Base-by-base conservation (phyloP, 2,888 invertebrate species). In the Drosophila rellima region DNA sequence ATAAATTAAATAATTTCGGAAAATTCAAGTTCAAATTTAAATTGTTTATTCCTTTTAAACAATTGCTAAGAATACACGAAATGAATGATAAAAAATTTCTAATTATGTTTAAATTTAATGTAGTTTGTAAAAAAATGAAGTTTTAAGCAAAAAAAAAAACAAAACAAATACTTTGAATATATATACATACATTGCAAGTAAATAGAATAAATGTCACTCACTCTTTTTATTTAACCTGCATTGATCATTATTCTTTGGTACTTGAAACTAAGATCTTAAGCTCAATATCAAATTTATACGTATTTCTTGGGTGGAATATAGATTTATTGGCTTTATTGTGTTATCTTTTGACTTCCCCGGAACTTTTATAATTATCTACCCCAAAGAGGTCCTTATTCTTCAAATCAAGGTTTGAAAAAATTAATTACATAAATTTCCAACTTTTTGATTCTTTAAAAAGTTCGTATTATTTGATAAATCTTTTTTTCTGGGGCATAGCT, bases 151-250 rank as follows among this genome's bases (percentile, higher is more conserved):
- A 80, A 70, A 77, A 35, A 54, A 84, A 67, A 44, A 33, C 17
- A 65, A 72, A 59, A 45, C 11, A 56, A 57, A 70, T 77, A 86
- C 87, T 86, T 87, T 86, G 75, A 80, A 85, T 77, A 82, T 83
- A 88, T 83, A 88, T 83, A 88, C 70, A 88, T 86, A 83, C 88
- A 88, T 81, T 83, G 87, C 87, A 88, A 88, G 87, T 84, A 85
- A 88, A 81, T 85, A 88, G 88, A 86, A 80, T 86, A 88, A 86
- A 81, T 88, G 80, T 88, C 81, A 83, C 70, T 84, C 82, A 78
- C 70, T 87, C 82, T 88, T 87, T 84, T 88, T 87, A 81, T 87
- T 88, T 86, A 74, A 66, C 7, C 45, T 67, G 77, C 47, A 31
- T 62, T 62, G 54, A 62, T 55, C 13, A 55, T 47, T 62, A 33